Evolutionary conservation across 2,113 vertebrate genomes (phyloP).

Genomic region (Siphamia tubifer): DNA sequence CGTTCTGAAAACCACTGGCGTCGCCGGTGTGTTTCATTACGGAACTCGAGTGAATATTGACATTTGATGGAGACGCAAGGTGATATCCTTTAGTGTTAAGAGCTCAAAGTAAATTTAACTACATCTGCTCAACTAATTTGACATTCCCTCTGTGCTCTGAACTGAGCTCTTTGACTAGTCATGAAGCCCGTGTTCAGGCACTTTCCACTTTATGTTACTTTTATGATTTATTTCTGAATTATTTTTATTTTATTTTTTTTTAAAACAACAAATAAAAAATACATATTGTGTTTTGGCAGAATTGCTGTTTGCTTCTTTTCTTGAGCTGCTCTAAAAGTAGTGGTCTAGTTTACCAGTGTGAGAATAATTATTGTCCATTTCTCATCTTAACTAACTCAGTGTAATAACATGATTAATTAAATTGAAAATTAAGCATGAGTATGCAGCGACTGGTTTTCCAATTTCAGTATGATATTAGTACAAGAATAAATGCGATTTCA

Average conservation of each 20-base stretch:
- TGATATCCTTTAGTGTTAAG: background rate
- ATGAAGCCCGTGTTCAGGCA: too few relatives aligned
- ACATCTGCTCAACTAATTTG: background rate
- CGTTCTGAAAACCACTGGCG: background rate
- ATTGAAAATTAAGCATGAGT: background rate
- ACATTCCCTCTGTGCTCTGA: background rate
- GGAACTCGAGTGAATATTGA: slow-evolving; percentile 4
- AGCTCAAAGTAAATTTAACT: background rate
- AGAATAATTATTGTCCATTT: background rate
- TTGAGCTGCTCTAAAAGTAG: background rate
- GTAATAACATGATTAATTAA: background rate
- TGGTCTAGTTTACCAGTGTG: background rate
- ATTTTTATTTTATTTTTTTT: too few relatives aligned
- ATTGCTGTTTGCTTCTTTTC: background rate
- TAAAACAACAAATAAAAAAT: too few relatives aligned
- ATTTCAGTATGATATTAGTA: background rate
- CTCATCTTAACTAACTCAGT: background rate
- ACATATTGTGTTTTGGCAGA: background rate
- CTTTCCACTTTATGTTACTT: too few relatives aligned
- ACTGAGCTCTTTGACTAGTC: background rate
- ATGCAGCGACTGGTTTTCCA: background rate
- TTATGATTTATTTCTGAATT: too few relatives aligned
- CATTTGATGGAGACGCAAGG: background rate
- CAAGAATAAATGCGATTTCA: background rate
- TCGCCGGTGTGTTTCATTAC: background rate